Percentiles rank a stretch among this genome's conserved stretches.
These are phyloP conservation scores for Acrocyrtus sp. DNA, from an alignment of 2,888 invertebrate genomes.

Conservation along the genomic window DNA sequence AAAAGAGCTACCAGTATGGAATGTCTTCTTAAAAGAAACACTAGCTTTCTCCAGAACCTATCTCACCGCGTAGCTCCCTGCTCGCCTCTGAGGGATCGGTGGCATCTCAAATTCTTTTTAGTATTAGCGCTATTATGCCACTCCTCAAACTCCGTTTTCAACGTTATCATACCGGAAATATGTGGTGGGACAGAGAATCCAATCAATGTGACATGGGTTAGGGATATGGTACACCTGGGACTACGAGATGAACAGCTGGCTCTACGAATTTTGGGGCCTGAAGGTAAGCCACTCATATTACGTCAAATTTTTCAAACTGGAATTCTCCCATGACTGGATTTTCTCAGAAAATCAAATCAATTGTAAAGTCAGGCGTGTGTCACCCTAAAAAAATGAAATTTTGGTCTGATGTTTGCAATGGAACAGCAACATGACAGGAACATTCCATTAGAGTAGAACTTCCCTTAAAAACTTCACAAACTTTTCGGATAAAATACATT, in stretches of 20 bases:
- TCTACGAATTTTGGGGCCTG: slow-evolving; percentile 58
- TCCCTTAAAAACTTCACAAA: too few relatives aligned
- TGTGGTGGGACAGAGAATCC: slow-evolving; percentile 48
- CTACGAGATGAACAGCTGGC: slow-evolving; percentile 58
- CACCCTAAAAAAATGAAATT: too few relatives aligned
- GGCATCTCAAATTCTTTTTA: slow-evolving; percentile 34
- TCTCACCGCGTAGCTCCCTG: slow-evolving; percentile 15
- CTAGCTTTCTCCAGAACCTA: neutral
- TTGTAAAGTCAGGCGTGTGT: too few relatives aligned
- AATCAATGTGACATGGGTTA: slow-evolving; percentile 61
- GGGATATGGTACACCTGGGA: slow-evolving; percentile 62
- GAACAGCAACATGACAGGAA: too few relatives aligned
- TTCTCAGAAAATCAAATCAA: too few relatives aligned
- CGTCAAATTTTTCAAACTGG: neutral
- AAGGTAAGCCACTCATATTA: slow-evolving; percentile 56
- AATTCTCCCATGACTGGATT: neutral
- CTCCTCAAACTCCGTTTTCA: slow-evolving; percentile 60
- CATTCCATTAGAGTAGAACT: too few relatives aligned
- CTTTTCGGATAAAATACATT: too few relatives aligned
- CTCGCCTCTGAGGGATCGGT: slow-evolving; percentile 14
- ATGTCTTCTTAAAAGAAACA: slow-evolving; percentile 11
- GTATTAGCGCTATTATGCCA: slow-evolving; percentile 42
- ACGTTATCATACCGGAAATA: slow-evolving; percentile 62
- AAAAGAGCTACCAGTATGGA: slow-evolving; percentile 16
- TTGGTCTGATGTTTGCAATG: too few relatives aligned